These are phyloP conservation scores for Nymphalis c-album DNA, from an alignment of 2,888 invertebrate genomes.

Conservation along the genomic window DNA sequence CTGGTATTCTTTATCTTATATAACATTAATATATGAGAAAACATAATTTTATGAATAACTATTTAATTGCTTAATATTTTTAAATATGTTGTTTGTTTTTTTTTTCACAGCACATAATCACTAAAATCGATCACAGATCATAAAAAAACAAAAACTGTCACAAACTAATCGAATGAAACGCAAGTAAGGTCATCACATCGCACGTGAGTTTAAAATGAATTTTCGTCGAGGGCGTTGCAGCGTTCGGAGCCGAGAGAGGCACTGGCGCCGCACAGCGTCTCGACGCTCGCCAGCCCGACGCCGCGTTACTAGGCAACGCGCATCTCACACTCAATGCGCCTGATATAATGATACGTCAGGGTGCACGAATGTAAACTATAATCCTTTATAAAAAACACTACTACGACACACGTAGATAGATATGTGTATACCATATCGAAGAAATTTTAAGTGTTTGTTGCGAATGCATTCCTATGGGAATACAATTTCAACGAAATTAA, in stretches of 20 bases:
- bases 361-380: not conserved
- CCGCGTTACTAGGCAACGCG: constrained; percentile 72
- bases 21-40: constrained; percentile 31
- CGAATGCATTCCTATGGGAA: too few relatives aligned
- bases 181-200: not conserved
- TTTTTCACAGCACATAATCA: constrained; percentile 5
- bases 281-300: constrained; percentile 69
- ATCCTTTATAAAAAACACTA: not conserved
- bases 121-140: not conserved
- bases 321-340: constrained; percentile 33
- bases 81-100: not conserved
- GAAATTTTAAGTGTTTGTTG: too few relatives aligned
- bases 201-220: constrained; percentile 20
- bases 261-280: constrained; percentile 73
- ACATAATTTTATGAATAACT: constrained; percentile 3
- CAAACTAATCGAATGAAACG: not conserved
- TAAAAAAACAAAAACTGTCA: too few relatives aligned
- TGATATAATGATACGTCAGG: constrained; percentile 7
- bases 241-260: constrained; percentile 57
- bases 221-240: constrained; percentile 27
- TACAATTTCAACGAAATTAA: too few relatives aligned
- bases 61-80: not conserved
- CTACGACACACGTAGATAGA: too few relatives aligned
- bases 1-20: constrained; percentile 49
- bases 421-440: too few relatives aligned